Evolutionary conservation across 35 echinoderm and acorn worm species (phyloP), one percentile per base, ranked within the genome.

Genomic region (Heliocidaris tuberculata): DNA sequence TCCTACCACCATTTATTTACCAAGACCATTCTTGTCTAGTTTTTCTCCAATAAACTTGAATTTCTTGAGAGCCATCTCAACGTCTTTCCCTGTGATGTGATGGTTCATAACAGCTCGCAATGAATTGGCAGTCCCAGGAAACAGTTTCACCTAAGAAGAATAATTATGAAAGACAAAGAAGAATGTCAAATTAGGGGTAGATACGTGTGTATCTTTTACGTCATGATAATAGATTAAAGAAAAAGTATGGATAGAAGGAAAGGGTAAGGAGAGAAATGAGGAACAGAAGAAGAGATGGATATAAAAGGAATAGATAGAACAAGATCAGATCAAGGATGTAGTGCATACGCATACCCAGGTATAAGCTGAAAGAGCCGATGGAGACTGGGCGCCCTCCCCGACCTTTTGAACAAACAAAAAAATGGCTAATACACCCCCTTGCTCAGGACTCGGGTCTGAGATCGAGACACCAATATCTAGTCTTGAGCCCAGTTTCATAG

Each of bases 1-100:
- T 78, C 65, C 19, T 27, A 3, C 21, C 27, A n/a, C 21, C 65
- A 6, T 27, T 24, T 78, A 30, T 93, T 93, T 49, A 93, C 13
- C 50, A 48, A 89, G 31, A 13, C 91, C 91, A 59, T 59, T 59
- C 47, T 93, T 93, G 31, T 93, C 49, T 48, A 93, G 50, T 13
- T 93, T 93, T 32, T 93, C 91, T 16, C 47, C 88, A 12, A 96
- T 86, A 60, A 94, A 96, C 48, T 61, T 94, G 29, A 96, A 71
- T 48, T 96, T 96, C 95, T 94, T 96, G 8, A 96, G 85, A 31
- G 87, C 86, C 93, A 86, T 88, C 11, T 94, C 87, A 12, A 96
- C 48, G 48, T 94, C 85, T 65, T 96, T 88, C 42, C 86, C 35
- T 31, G 70, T 94, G 93, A 96, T 65, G 31, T 96, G 93, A 13